Percentiles rank a stretch among this genome's conserved stretches.
phyloP scores from a whole-genome alignment of 53 echinoderm and acorn worm species.

The Mesocentrotus franciscanus region DNA sequence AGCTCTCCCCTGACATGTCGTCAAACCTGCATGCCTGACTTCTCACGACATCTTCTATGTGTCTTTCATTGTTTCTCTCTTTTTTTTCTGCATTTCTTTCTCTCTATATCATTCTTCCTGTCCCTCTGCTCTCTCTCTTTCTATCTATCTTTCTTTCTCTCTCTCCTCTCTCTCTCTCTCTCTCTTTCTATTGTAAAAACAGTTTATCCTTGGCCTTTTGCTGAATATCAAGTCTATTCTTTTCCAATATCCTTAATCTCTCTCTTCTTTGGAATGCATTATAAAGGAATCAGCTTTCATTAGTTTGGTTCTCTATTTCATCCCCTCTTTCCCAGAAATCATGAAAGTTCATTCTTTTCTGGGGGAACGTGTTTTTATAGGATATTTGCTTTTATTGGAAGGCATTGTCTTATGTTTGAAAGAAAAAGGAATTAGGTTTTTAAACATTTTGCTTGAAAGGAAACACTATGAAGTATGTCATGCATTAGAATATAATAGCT shows the following conservation, averaged over 20 bases:
- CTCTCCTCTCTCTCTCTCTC: neutral
- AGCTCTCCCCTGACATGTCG: neutral
- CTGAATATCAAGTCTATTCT: neutral
- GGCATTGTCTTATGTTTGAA: neutral
- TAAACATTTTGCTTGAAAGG: neutral
- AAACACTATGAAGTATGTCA: neutral
- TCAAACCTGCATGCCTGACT: neutral
- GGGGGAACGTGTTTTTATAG: neutral
- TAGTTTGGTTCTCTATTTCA: neutral
- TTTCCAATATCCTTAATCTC: neutral
- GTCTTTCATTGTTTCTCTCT: constrained; percentile 21
- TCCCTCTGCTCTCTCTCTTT: neutral
- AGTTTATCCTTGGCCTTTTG: neutral
- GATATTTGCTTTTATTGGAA: neutral
- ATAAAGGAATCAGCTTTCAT: neutral
- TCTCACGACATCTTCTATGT: neutral
- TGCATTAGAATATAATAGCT: neutral
- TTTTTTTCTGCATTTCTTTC: neutral
- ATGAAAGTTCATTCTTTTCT: neutral
- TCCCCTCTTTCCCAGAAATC: neutral
- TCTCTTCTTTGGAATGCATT: neutral
- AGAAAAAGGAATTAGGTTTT: neutral
- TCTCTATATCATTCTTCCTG: neutral
- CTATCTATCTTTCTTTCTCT: neutral
- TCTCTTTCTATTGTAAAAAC: neutral